Evolutionary conservation across 2,888 invertebrate genomes (phyloP).

Genomic region (Ectropis crepuscularia): DNA sequence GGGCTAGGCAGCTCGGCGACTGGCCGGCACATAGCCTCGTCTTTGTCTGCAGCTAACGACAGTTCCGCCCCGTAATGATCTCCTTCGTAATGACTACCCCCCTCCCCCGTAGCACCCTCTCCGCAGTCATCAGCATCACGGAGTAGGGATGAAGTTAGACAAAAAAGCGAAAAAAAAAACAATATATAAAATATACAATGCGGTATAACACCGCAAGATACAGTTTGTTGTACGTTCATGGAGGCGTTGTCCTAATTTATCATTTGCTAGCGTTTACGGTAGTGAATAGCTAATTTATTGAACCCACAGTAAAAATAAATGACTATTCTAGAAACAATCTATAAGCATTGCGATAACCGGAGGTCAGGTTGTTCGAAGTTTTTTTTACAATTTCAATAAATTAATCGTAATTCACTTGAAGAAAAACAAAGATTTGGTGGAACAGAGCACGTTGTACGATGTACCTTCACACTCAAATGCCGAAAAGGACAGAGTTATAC

Average conservation of each 20-base stretch:
- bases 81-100: conserved; percentile 68
- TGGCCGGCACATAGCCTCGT: conserved; percentile 70
- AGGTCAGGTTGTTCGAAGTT: neutral
- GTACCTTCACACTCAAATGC: too few species aligned
- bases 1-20: conserved; percentile 50
- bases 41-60: conserved; percentile 79
- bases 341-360: too few species aligned
- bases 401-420: neutral
- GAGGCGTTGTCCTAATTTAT: too few species aligned
- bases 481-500: too few species aligned
- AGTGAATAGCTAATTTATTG: too few species aligned
- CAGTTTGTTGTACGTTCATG: neutral
- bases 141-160: conserved; percentile 28
- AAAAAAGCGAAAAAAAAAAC: neutral
- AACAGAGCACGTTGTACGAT: too few species aligned
- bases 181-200: neutral
- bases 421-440: too few species aligned
- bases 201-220: neutral
- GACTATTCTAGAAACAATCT: too few species aligned
- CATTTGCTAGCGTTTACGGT: too few species aligned
- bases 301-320: too few species aligned
- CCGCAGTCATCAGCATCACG: conserved; percentile 29
- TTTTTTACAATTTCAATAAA: neutral
- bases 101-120: conserved; percentile 19
- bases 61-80: conserved; percentile 77